These are phyloP conservation scores for Lates calcarifer DNA, from an alignment of 2,113 vertebrate species.

Conservation along the genomic window DNA sequence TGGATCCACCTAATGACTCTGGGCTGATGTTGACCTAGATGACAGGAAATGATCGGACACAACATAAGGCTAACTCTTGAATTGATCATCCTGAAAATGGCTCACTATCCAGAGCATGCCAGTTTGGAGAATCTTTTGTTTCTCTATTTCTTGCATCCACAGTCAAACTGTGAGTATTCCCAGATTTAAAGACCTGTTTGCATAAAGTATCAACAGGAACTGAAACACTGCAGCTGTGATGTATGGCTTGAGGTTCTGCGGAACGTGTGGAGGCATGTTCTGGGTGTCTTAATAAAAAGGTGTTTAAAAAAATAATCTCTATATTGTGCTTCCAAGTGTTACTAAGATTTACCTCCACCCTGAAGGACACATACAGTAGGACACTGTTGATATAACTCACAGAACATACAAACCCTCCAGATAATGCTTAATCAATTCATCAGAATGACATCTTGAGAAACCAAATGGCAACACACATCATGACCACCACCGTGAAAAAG, in stretches of 20 bases:
- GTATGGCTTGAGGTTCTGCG: conserved; percentile 74
- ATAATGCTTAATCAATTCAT: conserved; percentile 15
- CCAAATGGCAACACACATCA: conserved; percentile 24
- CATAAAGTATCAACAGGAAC: conserved; percentile 66
- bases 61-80: conserved; percentile 43
- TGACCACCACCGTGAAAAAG: conserved; percentile 15
- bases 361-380: conserved; percentile 26
- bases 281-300: conserved; percentile 53
- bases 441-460: conserved; percentile 66
- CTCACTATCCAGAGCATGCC: conserved; percentile 28
- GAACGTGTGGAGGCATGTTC: conserved; percentile 61
- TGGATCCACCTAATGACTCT: neutral
- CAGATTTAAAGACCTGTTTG: conserved; percentile 61
- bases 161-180: neutral
- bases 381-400: conserved; percentile 23
- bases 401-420: conserved; percentile 11
- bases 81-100: conserved; percentile 31
- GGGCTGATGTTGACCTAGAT: neutral
- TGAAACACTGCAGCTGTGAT: conserved; percentile 48
- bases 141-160: conserved; percentile 24
- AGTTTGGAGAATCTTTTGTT: conserved; percentile 21
- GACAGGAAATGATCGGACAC: conserved; percentile 5
- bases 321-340: conserved; percentile 73
- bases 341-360: conserved; percentile 66
- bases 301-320: conserved; percentile 71